Evolutionary conservation across 2,113 vertebrate genomes (phyloP), one percentile per base, ranked within the genome.

Genomic region (Cebidichthys violaceus): DNA sequence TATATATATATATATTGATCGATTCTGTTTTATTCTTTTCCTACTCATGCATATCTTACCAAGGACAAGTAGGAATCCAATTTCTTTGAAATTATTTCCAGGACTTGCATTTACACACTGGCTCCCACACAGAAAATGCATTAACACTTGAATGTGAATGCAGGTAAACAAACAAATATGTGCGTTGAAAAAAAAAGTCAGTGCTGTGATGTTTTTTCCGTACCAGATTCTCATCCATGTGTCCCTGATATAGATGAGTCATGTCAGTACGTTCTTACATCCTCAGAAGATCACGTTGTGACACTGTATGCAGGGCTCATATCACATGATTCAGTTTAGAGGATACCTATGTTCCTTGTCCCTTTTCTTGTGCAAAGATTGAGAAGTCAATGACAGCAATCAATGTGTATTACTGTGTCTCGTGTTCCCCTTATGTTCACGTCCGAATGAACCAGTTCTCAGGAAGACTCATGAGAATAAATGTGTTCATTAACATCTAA

Each of bases 1-100:
- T n/a, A n/a, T n/a, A n/a, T n/a, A n/a, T n/a, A n/a, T n/a, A n/a
- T n/a, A n/a, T 83, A 62, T 17, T 39, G 50, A 90, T 91, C 60
- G 52, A 89, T 93, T 91, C n/a, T 75, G 41, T 70, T 86, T 70
- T 50, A 77, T 87, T 82, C 77, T 62, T 83, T 86, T 89, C 41
- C 78, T 72, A 57, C 50, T 81, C 55, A 69, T 90, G 75, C 75
- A 90, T 89, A 87, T 83, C 75, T 78, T 84, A 59, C 57, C 79
- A 59, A 79, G 76, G 79, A 77, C 67, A 72, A 76, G 61, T 29
- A 69, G 27, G 65, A 88, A 92, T 87, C 55, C 47, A 89, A 82
- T 92, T 88, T 71, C 43, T 65, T 83, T 27, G 41, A 73, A 45
- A 76, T 76, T 84, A 39, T 64, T 43, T 65, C 37, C 39, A 50